Percentiles rank a stretch among this genome's conserved stretches.
Evolutionary conservation across 2,888 invertebrate species (phyloP).

Genomic region (Eumerus sabulonum): DNA sequence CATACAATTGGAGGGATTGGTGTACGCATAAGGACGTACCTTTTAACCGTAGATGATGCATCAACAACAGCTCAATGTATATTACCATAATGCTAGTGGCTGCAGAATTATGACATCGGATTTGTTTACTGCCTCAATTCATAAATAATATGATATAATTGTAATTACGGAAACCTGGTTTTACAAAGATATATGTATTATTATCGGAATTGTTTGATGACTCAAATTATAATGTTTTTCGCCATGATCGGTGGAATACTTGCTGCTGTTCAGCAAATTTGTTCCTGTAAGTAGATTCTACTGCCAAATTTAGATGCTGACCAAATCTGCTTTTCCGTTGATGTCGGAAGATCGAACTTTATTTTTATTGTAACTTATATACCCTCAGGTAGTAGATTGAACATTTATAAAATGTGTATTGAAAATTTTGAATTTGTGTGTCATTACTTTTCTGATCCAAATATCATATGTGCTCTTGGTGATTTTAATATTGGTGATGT

Average conservation of each 20-base stretch:
- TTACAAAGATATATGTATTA: not conserved
- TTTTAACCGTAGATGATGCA: slow-evolving; percentile 3
- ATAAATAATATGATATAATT: slow-evolving; percentile 10
- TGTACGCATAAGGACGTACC: not conserved
- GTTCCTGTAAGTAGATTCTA: not conserved
- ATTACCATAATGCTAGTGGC: slow-evolving; percentile 17
- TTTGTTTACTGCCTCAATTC: slow-evolving; percentile 9
- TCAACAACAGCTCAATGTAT: not conserved
- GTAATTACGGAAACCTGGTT: slow-evolving; percentile 13
- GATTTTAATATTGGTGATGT: slow-evolving; percentile 4
- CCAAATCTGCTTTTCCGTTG: slow-evolving; percentile 5
- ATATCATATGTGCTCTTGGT: not conserved
- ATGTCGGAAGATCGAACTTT: not conserved
- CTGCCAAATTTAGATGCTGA: slow-evolving; percentile 1
- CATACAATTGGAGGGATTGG: too few species aligned
- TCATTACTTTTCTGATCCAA: not conserved
- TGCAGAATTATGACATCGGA: slow-evolving; percentile 22
- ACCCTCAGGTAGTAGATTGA: not conserved
- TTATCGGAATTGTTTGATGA: not conserved
- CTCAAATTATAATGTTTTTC: slow-evolving; percentile 2
- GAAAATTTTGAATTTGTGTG: slow-evolving; percentile 2
- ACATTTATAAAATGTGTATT: slow-evolving; percentile 3
- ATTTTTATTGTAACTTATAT: not conserved
- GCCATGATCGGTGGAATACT: slow-evolving; percentile 5
- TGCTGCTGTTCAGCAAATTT: slow-evolving; percentile 6